phyloP scores from a whole-genome alignment of 2,113 vertebrate genomes.

The Hippocampus abdominalis region DNA sequence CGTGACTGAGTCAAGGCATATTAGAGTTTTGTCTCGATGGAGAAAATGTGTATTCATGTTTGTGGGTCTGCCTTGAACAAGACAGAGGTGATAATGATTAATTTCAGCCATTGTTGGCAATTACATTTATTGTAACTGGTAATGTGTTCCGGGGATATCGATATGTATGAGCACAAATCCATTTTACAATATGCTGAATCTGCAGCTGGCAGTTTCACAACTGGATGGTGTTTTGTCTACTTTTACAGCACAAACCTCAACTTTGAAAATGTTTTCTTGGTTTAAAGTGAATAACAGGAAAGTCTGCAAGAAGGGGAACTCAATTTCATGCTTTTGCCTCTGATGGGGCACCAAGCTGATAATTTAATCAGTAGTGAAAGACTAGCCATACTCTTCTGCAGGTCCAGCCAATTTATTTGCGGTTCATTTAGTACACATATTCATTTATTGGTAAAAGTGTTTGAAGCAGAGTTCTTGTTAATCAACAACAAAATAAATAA shows the following conservation, averaged over 20 bases:
- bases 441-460: conserved; percentile 1
- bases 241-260: background rate
- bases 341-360: conserved; percentile 54
- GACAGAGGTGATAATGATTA: conserved; percentile 12
- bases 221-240: background rate
- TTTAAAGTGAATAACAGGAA: conserved; percentile 55
- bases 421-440: conserved; percentile 33
- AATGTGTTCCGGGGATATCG: background rate
- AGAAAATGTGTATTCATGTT: conserved; percentile 28
- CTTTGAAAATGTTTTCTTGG: conserved; percentile 26
- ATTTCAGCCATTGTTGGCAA: conserved; percentile 14
- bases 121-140: background rate
- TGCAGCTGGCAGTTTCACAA: background rate
- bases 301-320: conserved; percentile 41
- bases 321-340: conserved; percentile 69
- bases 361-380: conserved; percentile 62
- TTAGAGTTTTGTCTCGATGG: conserved; percentile 45
- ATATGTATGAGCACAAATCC: background rate
- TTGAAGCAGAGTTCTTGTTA: background rate
- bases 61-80: conserved; percentile 5
- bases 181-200: background rate
- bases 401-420: conserved; percentile 24
- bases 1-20: conserved; percentile 45
- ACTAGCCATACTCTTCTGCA: conserved; percentile 44
- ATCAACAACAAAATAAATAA: background rate